A percentile compares a stretch with the other conserved stretches of the same genome.
Conservation (phyloP, 2,797 vertebrate genomes). For the Galaxias olidus region DNA sequence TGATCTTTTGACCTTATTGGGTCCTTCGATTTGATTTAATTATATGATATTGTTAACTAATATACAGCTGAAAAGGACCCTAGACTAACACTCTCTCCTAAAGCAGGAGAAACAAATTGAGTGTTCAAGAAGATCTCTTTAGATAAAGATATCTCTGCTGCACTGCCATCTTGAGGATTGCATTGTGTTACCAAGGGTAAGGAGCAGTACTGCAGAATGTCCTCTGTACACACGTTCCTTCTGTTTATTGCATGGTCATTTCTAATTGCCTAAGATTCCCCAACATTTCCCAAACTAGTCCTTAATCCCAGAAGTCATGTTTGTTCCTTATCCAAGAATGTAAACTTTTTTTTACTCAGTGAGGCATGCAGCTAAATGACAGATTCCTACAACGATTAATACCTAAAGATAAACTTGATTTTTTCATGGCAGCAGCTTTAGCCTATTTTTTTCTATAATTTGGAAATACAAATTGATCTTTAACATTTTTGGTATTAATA, state of each 20-base stretch:
- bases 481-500: constrained; percentile 27
- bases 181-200: constrained; percentile 34
- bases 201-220: constrained; percentile 35
- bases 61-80: constrained; percentile 29
- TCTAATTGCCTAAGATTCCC: not conserved
- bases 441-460: constrained; percentile 18
- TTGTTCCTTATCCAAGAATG: not conserved
- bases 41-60: constrained; percentile 11
- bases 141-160: constrained; percentile 35
- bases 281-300: not conserved
- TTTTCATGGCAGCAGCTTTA: no score
- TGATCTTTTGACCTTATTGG: not conserved
- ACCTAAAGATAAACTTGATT: constrained; percentile 37
- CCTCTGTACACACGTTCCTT: constrained; percentile 32
- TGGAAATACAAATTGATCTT: constrained; percentile 26
- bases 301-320: not conserved
- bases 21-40: not conserved
- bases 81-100: constrained; percentile 21
- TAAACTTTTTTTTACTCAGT: not conserved
- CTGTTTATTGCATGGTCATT: not conserved
- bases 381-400: not conserved
- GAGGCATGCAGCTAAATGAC: not conserved
- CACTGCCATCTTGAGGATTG: constrained; percentile 69
- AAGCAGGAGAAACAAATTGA: constrained; percentile 12
- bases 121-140: constrained; percentile 9